Evolutionary conservation across 2,113 vertebrate species (phyloP).

Genomic region (Catharus minimus): DNA sequence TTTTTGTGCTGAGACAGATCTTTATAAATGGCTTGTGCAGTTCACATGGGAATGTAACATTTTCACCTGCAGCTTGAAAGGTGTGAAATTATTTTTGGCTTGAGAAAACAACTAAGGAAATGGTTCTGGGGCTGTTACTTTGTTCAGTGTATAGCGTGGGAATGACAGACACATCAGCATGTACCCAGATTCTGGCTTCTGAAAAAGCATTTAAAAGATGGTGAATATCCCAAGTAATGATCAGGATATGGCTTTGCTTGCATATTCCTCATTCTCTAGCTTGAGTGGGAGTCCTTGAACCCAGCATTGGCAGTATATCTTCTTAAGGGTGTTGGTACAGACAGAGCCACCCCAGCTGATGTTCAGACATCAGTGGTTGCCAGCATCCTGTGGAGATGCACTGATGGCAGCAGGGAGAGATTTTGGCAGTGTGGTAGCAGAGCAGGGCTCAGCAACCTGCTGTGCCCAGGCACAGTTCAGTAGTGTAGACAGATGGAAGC

Average conservation of each 20-base stretch:
- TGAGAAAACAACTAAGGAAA: neutral
- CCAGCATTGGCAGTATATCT: neutral
- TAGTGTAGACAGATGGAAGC: neutral
- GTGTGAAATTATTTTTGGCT: conserved; percentile 22
- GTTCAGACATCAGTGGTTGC: conserved; percentile 18
- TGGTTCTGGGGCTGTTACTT: neutral
- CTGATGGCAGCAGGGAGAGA: neutral
- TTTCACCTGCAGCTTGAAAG: conserved; percentile 33
- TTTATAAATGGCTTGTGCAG: conserved; percentile 16
- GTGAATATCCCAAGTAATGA: neutral
- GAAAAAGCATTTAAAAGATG: neutral
- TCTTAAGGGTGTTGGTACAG: neutral
- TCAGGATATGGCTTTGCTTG: neutral
- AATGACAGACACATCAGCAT: neutral
- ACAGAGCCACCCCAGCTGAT: neutral
- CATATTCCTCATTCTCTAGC: neutral
- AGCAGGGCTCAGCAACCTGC: conserved; percentile 2
- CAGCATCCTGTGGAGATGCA: neutral
- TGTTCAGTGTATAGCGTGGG: neutral
- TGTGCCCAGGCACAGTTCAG: neutral
- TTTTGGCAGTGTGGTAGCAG: neutral
- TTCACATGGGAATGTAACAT: neutral
- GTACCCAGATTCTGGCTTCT: neutral
- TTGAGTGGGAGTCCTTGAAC: neutral
- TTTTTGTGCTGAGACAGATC: neutral